Evolutionary conservation across 30 jellyfish, hydroid and myxozoan species (phyloP), one percentile per base, ranked within the genome.

Genomic region (Hydra vulgaris): DNA sequence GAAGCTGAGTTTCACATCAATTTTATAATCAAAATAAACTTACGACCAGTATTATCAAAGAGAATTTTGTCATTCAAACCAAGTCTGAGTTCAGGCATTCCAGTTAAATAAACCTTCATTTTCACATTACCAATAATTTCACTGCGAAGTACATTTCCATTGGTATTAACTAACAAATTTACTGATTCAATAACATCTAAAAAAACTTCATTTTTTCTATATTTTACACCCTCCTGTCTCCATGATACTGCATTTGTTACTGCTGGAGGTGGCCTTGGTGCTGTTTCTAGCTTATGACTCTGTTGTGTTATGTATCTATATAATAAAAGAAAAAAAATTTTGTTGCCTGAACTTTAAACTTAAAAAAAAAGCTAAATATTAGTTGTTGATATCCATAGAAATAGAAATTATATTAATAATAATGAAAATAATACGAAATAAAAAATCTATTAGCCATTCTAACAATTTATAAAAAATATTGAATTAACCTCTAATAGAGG

Each of bases 201-300:
- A 73, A 94, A 94, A 0, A 94, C 97, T 86, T 94, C 97, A 70
- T 94, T 94, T 75, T 89, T 94, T 68, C 99, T 66, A 76, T 94
- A 94, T 73, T 86, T 86, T 20, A 94, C 78, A 23, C 97, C 88
- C 22, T 94, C 99, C 55, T 89, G 71, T 26, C 99, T 81, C 99
- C 99, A 94, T 15, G 99, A 94, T 1, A 94, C 97, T 0, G 97
- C 97, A 83, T 94, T 94, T 20, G 99, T 88, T 17, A 94, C 86
- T 0, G 99, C 99, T 5, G 96, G 96, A 20, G 99, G 99, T n/a
- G 99, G 99, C 67, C 95, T 92, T 19, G 99, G 96, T 16, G 96
- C 99, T n/a, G 88, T 84, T 66, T 94, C 96, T 0, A 94, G 82
- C 66, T 94, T 94, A 71, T 88, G 96, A 79, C 99, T 85, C 76